phyloP scores from a whole-genome alignment of 2,797 vertebrate genomes.

The Stomatorhinus walkeri region DNA sequence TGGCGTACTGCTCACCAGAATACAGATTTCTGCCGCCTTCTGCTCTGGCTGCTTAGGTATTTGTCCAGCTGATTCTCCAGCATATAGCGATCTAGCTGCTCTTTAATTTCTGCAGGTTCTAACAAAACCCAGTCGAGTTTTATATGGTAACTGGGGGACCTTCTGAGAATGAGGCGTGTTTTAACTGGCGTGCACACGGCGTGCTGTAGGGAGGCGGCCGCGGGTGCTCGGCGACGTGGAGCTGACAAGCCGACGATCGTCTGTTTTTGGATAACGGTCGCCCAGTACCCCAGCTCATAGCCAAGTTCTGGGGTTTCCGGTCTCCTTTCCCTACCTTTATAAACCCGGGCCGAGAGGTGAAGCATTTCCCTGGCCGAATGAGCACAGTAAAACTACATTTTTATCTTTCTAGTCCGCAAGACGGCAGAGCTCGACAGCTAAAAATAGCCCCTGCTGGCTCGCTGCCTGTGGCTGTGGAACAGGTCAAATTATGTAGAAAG shows the following conservation, averaged over 20 bases:
- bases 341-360: conserved; percentile 56
- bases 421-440: conserved; percentile 76
- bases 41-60: neutral
- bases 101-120: neutral
- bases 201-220: neutral
- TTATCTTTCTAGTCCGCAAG: conserved; percentile 47
- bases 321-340: conserved; percentile 41
- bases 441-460: conserved; percentile 83
- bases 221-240: neutral
- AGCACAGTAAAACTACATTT: conserved; percentile 60
- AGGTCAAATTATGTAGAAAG: conserved; percentile 88
- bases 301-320: neutral
- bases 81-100: neutral
- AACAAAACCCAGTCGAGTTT: neutral
- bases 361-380: conserved; percentile 63
- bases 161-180: neutral
- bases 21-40: neutral
- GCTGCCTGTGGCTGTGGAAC: conserved; percentile 87
- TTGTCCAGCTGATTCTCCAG: neutral
- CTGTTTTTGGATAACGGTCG: neutral
- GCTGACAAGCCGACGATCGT: neutral
- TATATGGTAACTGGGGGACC: neutral
- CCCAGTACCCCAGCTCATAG: neutral
- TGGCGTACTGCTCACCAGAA: neutral
- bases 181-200: neutral